phyloP scores from a whole-genome alignment of 1,140 invertebrate species.

The Drosophila tristis region DNA sequence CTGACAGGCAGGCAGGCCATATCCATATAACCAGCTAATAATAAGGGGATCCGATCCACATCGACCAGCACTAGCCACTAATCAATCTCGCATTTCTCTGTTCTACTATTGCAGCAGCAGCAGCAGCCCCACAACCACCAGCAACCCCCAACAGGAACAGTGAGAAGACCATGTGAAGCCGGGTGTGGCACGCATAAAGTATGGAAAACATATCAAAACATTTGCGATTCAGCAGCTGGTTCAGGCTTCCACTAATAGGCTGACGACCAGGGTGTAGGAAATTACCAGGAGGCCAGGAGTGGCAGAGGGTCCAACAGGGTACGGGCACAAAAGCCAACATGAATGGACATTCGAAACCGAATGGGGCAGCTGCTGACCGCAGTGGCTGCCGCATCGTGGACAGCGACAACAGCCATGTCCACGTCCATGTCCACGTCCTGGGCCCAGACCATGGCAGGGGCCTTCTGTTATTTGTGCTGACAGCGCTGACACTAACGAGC shows the following conservation, averaged over 20 bases:
- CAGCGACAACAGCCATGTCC: slow-evolving; percentile 14
- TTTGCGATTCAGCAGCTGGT: slow-evolving; percentile 62
- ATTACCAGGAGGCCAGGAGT: slow-evolving; percentile 36
- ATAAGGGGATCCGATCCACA: not conserved
- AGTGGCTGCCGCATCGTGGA: slow-evolving; percentile 34
- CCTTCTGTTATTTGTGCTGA: slow-evolving; percentile 78
- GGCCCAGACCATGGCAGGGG: slow-evolving; percentile 36
- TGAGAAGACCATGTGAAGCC: slow-evolving; percentile 42
- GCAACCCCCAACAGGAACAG: too few relatives aligned
- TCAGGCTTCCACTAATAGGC: slow-evolving; percentile 41
- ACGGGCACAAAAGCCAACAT: slow-evolving; percentile 42
- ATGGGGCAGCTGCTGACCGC: slow-evolving; percentile 65
- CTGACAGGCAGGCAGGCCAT: not conserved
- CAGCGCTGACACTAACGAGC: slow-evolving; percentile 79
- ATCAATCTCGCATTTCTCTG: slow-evolving; percentile 8
- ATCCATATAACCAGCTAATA: slow-evolving; percentile 12
- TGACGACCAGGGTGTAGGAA: slow-evolving; percentile 41
- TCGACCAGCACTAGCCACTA: slow-evolving; percentile 7
- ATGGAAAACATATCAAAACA: slow-evolving; percentile 79
- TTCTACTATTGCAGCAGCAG: slow-evolving; percentile 12
- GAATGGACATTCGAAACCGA: slow-evolving; percentile 70
- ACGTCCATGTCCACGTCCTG: slow-evolving; percentile 7
- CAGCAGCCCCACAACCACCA: not conserved
- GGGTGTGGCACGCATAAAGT: slow-evolving; percentile 33
- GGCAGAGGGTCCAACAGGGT: slow-evolving; percentile 4